Conservation (phyloP, 2,888 invertebrate genomes). For the Pseudoips prasinana region DNA sequence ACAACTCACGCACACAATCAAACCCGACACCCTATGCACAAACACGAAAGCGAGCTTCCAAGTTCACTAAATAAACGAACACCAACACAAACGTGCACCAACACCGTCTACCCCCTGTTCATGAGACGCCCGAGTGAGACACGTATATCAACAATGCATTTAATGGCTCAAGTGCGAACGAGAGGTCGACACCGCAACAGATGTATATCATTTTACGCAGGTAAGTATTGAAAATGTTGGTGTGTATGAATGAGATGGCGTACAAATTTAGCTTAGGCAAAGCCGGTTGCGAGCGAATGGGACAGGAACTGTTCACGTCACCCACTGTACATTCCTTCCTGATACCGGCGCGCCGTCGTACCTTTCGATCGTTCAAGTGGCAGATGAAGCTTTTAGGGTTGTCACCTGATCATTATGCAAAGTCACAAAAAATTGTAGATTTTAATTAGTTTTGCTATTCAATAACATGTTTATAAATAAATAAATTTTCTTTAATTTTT, state of each 20-base stretch:
- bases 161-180: slow-evolving; percentile 48
- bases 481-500: not conserved
- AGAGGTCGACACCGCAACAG: slow-evolving; percentile 71
- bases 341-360: slow-evolving; percentile 78
- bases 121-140: slow-evolving; percentile 69
- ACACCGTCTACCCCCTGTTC: slow-evolving; percentile 79
- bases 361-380: slow-evolving; percentile 83
- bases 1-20: slow-evolving; percentile 75
- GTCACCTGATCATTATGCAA: slow-evolving; percentile 53
- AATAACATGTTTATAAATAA: not conserved
- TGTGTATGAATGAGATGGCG: slow-evolving; percentile 71
- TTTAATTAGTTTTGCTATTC: slow-evolving; percentile 18
- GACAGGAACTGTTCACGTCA: slow-evolving; percentile 78
- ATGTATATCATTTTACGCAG: slow-evolving; percentile 81
- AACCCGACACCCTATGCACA: slow-evolving; percentile 75
- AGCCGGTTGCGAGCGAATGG: slow-evolving; percentile 70
- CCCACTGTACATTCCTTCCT: slow-evolving; percentile 82
- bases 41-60: slow-evolving; percentile 78
- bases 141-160: slow-evolving; percentile 78
- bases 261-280: slow-evolving; percentile 73
- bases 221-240: slow-evolving; percentile 81
- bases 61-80: slow-evolving; percentile 82
- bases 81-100: slow-evolving; percentile 75
- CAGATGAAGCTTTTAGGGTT: slow-evolving; percentile 81
- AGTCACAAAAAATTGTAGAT: slow-evolving; percentile 16